Evolutionary conservation across 92 coral and sea anemone genomes (phyloP).

Genomic region (Umimayanthus chanpuru): DNA sequence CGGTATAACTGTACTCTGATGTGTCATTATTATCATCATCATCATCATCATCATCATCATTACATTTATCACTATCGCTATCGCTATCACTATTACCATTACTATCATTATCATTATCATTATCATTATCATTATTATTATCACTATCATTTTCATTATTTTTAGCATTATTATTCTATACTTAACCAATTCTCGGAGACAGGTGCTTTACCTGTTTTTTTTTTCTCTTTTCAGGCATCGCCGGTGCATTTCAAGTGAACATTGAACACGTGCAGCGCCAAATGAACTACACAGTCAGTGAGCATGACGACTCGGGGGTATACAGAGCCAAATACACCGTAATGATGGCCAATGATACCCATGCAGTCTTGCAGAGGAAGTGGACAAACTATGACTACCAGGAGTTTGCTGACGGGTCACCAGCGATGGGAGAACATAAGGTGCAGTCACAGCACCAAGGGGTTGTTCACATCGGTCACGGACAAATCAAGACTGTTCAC

Average conservation of each 20-base stretch:
- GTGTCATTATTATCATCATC: no score
- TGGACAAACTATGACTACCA: slow-evolving; percentile 91
- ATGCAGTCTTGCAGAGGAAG: slow-evolving; percentile 71
- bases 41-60: no score
- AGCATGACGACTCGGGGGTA: slow-evolving; percentile 91
- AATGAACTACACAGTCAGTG: slow-evolving; percentile 57
- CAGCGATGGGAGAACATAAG: slow-evolving; percentile 79
- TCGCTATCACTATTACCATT: no score
- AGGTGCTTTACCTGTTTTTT: not conserved
- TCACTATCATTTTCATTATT: no score
- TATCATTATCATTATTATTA: no score
- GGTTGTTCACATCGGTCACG: slow-evolving; percentile 66
- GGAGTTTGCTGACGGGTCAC: slow-evolving; percentile 86
- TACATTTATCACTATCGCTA: no score
- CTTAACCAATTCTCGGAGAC: not conserved
- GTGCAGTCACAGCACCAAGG: slow-evolving; percentile 73
- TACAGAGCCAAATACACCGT: slow-evolving; percentile 75
- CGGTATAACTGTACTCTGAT: not conserved
- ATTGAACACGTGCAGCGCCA: slow-evolving; percentile 43
- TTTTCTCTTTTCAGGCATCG: slow-evolving; percentile 56
- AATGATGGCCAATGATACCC: slow-evolving; percentile 66
- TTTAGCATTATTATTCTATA: no score
- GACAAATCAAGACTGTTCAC: slow-evolving; percentile 68
- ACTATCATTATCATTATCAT: no score
- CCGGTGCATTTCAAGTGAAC: slow-evolving; percentile 82